Evolutionary conservation across 2,888 invertebrate species (phyloP).

Genomic region (Cheilosia vulpina): DNA sequence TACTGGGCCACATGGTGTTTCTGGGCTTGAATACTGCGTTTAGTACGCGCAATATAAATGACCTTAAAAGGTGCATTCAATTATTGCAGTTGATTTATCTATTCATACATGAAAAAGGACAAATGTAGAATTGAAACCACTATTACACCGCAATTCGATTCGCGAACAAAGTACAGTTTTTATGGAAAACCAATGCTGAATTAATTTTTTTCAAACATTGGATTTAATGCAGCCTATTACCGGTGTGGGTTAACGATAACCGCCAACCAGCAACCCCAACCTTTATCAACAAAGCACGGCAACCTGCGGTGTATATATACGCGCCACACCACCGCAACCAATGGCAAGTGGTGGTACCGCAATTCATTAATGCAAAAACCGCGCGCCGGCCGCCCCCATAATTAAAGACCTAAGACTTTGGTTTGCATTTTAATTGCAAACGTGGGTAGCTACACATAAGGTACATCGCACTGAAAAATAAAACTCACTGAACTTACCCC

Average conservation of each 20-base stretch:
- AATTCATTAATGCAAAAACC: conserved; percentile 54
- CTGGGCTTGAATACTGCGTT: too few species aligned
- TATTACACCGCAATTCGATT: background rate
- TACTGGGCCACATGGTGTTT: too few species aligned
- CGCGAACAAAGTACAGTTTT: background rate
- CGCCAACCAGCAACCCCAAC: too few species aligned
- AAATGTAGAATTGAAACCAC: background rate
- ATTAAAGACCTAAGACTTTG: conserved; percentile 29
- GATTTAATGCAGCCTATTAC: background rate
- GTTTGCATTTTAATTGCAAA: conserved; percentile 28
- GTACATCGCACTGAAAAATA: background rate
- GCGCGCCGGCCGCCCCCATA: conserved; percentile 11
- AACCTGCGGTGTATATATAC: background rate
- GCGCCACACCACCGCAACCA: background rate
- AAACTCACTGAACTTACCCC: conserved; percentile 51
- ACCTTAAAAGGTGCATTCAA: too few species aligned
- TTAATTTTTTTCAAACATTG: background rate
- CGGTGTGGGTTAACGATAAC: background rate
- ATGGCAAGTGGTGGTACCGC: conserved; percentile 38
- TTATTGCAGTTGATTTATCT: too few species aligned
- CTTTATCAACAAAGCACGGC: too few species aligned
- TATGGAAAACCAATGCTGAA: background rate
- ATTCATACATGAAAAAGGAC: too few species aligned
- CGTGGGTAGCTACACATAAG: background rate
- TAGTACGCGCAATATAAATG: too few species aligned